Evolutionary conservation across 2,888 invertebrate genomes (phyloP), one percentile per base, ranked within the genome.

Genomic region (Plagiodera versicolora): DNA sequence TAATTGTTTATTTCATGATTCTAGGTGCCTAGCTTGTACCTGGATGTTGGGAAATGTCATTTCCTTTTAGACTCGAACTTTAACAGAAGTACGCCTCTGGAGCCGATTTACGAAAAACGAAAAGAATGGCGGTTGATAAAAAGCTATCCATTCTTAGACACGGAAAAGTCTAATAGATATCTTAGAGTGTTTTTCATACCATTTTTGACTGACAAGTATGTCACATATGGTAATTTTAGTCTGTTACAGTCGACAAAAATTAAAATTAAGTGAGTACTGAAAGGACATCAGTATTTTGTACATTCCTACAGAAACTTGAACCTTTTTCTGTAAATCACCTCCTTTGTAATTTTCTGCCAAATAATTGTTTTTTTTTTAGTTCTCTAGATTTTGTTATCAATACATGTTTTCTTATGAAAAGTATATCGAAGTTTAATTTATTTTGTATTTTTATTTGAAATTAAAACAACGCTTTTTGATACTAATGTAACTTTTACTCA

Each of bases 161-260:
- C 88, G 0, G 83, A 86, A 45, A 88, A 86, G 81, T 94, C 94
- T 0, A 87, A 90, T 75, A 82, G 82, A 68, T 79, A 94, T 54
- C 89, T 91, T 70, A 83, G 96, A 75, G 91, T 95, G 2, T 96
- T 96, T 78, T 95, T 92, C 80, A 83, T 96, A 77, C 95, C 96
- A 49, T 87, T 88, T 73, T 70, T 92, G 19, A 89, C 89, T 10
- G 83, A 85, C 70, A 84, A 83, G 69, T 86, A 87, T 75, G 86
- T 87, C 53, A 83, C 83, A 14, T 92, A 87, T 74, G 90, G 87
- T 5, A 87, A 87, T 70, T 87, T 93, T 73, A 90, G 89, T 81
- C 82, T 94, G 62, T 81, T 94, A 64, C 79, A 80, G 69, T 73
- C 76, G 16, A 70, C 70, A 49, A 79, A 74, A 68, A 64, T 73